Conservation (phyloP, 2,888 invertebrate species). For the Nymphalis urticae region DNA sequence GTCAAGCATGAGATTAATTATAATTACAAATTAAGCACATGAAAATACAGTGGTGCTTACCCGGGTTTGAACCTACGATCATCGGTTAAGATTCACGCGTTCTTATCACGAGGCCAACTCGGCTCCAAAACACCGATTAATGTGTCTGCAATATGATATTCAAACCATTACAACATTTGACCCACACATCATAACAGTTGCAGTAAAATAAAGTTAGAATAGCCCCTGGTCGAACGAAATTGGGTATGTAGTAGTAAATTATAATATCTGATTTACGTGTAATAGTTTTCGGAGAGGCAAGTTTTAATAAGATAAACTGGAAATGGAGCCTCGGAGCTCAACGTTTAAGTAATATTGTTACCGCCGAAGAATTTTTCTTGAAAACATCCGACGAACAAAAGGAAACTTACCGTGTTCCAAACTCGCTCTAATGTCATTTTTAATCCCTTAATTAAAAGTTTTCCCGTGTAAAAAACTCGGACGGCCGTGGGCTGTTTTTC, state of each 20-base stretch:
- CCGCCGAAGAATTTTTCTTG: slow-evolving; percentile 51
- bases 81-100: too few species aligned
- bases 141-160: too few species aligned
- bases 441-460: slow-evolving; percentile 82
- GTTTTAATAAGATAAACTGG: slow-evolving; percentile 8
- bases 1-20: too few species aligned
- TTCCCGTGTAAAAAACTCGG: slow-evolving; percentile 63
- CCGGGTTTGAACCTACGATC: too few species aligned
- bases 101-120: too few species aligned
- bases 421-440: slow-evolving; percentile 78
- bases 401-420: slow-evolving; percentile 70
- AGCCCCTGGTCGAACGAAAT: slow-evolving; percentile 2
- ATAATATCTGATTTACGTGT: background rate
- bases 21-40: too few species aligned
- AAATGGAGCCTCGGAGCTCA: slow-evolving; percentile 7
- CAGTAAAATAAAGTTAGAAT: too few species aligned
- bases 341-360: slow-evolving; percentile 51
- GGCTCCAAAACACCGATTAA: too few species aligned
- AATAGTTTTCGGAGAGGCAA: slow-evolving; percentile 8
- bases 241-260: background rate
- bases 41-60: too few species aligned
- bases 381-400: slow-evolving; percentile 61
- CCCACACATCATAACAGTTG: too few species aligned
- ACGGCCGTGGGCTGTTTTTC: slow-evolving; percentile 70
- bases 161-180: too few species aligned